Conservation (phyloP, 2,113 vertebrate genomes). For the Cinclus mexicanus region DNA sequence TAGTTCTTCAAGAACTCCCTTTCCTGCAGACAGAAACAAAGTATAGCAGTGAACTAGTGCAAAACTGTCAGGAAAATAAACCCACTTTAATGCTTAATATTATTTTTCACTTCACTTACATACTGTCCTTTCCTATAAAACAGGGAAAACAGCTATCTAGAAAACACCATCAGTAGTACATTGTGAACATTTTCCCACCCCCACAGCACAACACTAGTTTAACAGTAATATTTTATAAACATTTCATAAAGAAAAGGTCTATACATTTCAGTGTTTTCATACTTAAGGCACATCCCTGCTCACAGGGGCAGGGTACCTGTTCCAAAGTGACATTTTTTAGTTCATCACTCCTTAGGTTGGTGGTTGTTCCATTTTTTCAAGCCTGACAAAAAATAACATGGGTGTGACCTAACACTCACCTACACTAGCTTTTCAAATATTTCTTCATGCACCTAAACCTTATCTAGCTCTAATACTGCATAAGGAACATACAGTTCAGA, state of each 20-base stretch:
- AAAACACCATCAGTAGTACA: not conserved
- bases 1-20: conserved; percentile 98
- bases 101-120: not conserved
- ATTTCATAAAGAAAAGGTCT: not conserved
- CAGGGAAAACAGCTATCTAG: not conserved
- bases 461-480: not conserved
- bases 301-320: not conserved
- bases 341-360: not conserved
- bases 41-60: not conserved
- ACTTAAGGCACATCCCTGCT: not conserved
- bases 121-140: not conserved
- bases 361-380: not conserved
- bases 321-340: not conserved
- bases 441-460: not conserved
- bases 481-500: not conserved
- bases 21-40: conserved; percentile 77
- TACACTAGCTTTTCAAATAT: not conserved
- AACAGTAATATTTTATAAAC: not conserved
- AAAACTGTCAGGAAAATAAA: not conserved
- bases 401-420: not conserved
- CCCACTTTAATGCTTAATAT: not conserved
- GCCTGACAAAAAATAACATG: not conserved
- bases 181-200: not conserved
- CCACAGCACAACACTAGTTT: not conserved
- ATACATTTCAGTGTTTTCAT: not conserved